These are phyloP conservation scores for Pampus argenteus DNA, from an alignment of 2,797 vertebrate genomes.

Conservation along the genomic window DNA sequence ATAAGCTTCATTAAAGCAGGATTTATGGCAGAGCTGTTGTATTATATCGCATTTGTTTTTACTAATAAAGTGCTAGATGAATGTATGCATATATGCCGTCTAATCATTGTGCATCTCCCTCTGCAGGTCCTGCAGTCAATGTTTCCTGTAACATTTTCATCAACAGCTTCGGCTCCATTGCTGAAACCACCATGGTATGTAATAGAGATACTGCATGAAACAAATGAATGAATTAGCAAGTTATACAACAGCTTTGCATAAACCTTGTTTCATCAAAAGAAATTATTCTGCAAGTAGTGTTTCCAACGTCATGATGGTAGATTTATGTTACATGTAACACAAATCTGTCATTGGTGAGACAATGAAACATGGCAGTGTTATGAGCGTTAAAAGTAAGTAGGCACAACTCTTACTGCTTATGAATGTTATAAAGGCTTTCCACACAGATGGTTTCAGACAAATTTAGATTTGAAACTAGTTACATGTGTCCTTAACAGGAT, in stretches of 20 bases:
- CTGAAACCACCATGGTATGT: conserved; percentile 98
- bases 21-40: too few relatives aligned
- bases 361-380: not conserved
- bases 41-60: too few relatives aligned
- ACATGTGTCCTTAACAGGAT: conserved; percentile 8
- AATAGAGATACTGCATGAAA: not conserved
- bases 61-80: too few relatives aligned
- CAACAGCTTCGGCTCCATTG: conserved; percentile 98
- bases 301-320: not conserved
- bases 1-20: too few relatives aligned
- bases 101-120: conserved; percentile 12
- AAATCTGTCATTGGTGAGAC: not conserved
- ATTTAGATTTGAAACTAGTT: not conserved
- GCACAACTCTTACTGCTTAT: not conserved
- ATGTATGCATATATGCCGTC: too few relatives aligned
- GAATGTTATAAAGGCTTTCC: conserved; percentile 3
- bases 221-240: not conserved
- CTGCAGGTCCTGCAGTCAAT: conserved; percentile 94
- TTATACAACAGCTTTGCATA: not conserved
- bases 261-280: conserved; percentile 2
- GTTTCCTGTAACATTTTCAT: conserved; percentile 99
- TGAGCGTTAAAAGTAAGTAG: not conserved
- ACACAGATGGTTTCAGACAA: not conserved
- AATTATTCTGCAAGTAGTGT: not conserved
- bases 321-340: too few relatives aligned